Evolutionary conservation across 2,888 invertebrate species (phyloP).

Genomic region (Drosophila mercatorum): DNA sequence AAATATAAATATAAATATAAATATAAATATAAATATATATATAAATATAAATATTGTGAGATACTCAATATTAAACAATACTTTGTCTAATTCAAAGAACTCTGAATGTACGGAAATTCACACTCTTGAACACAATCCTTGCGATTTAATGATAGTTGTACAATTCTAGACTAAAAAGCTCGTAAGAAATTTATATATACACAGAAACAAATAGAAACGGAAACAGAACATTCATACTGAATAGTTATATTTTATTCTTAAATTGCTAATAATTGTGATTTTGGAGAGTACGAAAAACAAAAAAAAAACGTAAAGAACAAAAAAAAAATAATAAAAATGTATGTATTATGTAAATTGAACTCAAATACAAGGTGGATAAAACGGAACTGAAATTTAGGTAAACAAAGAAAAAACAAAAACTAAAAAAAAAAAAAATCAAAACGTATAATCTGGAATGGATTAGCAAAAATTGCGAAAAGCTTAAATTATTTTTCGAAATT

Average conservation of each 20-base stretch:
- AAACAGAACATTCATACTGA: constrained; percentile 49
- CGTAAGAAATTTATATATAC: constrained; percentile 60
- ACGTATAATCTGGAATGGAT: constrained; percentile 59
- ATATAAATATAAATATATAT: constrained; percentile 9
- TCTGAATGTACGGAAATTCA: constrained; percentile 44
- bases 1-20: constrained; percentile 17
- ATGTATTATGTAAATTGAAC: constrained; percentile 62
- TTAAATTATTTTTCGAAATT: constrained; percentile 73
- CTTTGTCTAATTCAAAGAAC: constrained; percentile 39
- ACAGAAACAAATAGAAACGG: constrained; percentile 26
- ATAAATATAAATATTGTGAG: constrained; percentile 51
- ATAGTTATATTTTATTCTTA: constrained; percentile 79
- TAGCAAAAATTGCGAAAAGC: constrained; percentile 59
- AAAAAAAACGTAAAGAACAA: constrained; percentile 26
- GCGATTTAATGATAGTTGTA: constrained; percentile 49
- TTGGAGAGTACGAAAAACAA: constrained; percentile 76
- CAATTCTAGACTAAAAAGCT: constrained; percentile 57
- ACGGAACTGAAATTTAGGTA: constrained; percentile 75
- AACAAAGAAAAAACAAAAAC: constrained; percentile 44
- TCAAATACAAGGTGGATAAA: constrained; percentile 60
- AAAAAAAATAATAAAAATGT: constrained; percentile 11
- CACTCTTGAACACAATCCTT: constrained; percentile 20
- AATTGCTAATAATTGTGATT: constrained; percentile 82
- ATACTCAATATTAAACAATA: constrained; percentile 31
- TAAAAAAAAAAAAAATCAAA: constrained; percentile 45